Base-by-base conservation (phyloP, 2,888 invertebrate species). In the Callosobruchus maculatus region DNA sequence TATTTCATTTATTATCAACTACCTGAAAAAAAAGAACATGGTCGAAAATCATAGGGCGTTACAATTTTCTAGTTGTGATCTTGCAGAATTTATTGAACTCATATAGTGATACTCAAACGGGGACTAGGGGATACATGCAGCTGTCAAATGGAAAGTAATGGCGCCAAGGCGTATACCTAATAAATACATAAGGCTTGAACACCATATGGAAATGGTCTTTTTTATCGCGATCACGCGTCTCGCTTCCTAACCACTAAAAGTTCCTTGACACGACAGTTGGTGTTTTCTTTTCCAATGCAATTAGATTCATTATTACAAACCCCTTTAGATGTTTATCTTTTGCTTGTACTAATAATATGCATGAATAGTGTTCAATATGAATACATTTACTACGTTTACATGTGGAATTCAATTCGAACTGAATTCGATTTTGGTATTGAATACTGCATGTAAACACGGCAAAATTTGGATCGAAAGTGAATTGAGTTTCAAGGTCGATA, bases 251-350 rank as follows among this genome's bases (percentile, higher is more conserved):
- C 22, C 21, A 67, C 70, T 69, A 70, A 68, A 68, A 74, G 74
- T 73, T 76, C 21, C 73, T 76, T 74, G 76, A 76, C 76, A 71
- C 73, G 74, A 76, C 76, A 76, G 76, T 74, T 76, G 76, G 73
- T 70, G 67, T 21, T 67, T 49, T 49, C 49, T 49, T 49, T 49
- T 49, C 49, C 7, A 18, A 49, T 49, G 49, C 49, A 49, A 49
- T 49, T 49, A 49, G 49, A 49, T 49, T 49, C 49, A 49, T 49
- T 49, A 49, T 49, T 1, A n/a, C n/a, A n/a, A n/a, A 49, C 4
- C 13, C 49, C 13, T 1, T 49, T 7, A 49, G 49, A 49, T 49
- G 4, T 49, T 49, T 7, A 26, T 49, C 49, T 49, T 49, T 49
- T n/a, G n/a, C 49, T 49, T 26, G 26, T 26, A 18, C 9, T 30